Percentiles rank a stretch among this genome's conserved stretches.
Evolutionary conservation across 1,140 invertebrate genomes (phyloP).

Genomic region (Drosophila subobscura): DNA sequence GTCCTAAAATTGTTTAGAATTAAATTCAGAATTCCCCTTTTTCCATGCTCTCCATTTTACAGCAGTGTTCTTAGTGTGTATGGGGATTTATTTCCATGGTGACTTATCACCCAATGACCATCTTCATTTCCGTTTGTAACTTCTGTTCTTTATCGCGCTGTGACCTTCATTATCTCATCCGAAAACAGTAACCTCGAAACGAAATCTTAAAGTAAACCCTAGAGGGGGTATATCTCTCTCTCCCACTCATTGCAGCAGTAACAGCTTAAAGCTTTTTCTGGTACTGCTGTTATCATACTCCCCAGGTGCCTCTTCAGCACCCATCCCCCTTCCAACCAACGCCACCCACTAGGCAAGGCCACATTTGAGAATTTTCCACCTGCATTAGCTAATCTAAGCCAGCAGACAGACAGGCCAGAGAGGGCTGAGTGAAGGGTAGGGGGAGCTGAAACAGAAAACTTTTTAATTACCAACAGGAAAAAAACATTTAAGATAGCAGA

Average conservation of each 20-base stretch:
- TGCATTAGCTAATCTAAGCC: slow-evolving; percentile 69
- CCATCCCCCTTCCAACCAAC: neutral
- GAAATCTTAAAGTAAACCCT: slow-evolving; percentile 32
- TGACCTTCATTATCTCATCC: slow-evolving; percentile 43
- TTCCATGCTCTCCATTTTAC: neutral
- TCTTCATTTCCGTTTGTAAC: neutral
- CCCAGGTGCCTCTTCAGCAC: too few species aligned
- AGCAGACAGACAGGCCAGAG: slow-evolving; percentile 21
- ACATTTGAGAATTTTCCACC: slow-evolving; percentile 28
- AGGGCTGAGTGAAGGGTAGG: neutral
- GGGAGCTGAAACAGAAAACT: slow-evolving; percentile 44
- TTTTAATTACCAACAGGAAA: slow-evolving; percentile 65
- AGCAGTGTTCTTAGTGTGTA: neutral
- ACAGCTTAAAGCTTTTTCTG: slow-evolving; percentile 15
- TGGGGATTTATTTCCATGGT: neutral
- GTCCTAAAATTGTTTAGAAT: too few species aligned
- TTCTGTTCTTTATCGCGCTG: neutral
- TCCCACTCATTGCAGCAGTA: slow-evolving; percentile 13
- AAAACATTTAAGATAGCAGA: slow-evolving; percentile 57
- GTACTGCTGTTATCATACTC: slow-evolving; percentile 21
- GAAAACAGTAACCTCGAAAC: neutral
- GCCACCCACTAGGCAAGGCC: slow-evolving; percentile 51
- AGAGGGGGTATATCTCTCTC: too few species aligned
- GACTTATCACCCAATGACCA: neutral
- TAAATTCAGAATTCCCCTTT: too few species aligned